phyloP scores from a whole-genome alignment of 2,113 vertebrate genomes.

The Arenaria interpres region DNA sequence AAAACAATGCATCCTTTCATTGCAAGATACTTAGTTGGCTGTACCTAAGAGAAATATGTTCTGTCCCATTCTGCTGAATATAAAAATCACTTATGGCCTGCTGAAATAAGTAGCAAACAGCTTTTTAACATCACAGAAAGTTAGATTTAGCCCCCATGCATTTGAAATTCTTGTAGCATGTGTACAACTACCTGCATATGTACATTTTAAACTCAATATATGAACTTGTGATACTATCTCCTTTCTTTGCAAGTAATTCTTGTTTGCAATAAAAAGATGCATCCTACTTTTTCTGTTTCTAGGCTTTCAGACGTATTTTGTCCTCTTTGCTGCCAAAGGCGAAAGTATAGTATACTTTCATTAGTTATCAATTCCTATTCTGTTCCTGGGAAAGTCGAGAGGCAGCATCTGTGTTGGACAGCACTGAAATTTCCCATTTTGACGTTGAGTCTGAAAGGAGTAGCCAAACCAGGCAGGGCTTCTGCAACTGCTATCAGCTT shows the following conservation, averaged over 20 bases:
- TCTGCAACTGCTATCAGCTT: constrained; percentile 12
- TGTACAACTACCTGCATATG: background rate
- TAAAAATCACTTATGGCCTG: background rate
- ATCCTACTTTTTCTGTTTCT: background rate
- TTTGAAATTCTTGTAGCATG: background rate
- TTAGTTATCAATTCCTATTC: background rate
- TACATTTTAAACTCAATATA: background rate
- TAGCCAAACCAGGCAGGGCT: background rate
- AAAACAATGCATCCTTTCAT: constrained; percentile 43
- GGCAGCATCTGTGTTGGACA: background rate
- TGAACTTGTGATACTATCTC: background rate
- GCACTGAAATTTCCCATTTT: background rate
- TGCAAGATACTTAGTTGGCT: background rate
- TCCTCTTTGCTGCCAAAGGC: background rate
- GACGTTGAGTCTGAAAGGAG: background rate
- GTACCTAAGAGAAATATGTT: background rate
- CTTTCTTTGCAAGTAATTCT: background rate
- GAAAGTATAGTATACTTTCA: background rate
- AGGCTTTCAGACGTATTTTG: background rate
- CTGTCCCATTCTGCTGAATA: background rate
- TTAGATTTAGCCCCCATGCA: background rate
- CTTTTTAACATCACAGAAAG: background rate
- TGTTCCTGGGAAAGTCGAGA: background rate
- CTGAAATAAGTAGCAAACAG: background rate
- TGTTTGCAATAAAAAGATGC: background rate